Base-by-base conservation (phyloP, 1,140 invertebrate genomes). In the Drosophila dunni region DNA sequence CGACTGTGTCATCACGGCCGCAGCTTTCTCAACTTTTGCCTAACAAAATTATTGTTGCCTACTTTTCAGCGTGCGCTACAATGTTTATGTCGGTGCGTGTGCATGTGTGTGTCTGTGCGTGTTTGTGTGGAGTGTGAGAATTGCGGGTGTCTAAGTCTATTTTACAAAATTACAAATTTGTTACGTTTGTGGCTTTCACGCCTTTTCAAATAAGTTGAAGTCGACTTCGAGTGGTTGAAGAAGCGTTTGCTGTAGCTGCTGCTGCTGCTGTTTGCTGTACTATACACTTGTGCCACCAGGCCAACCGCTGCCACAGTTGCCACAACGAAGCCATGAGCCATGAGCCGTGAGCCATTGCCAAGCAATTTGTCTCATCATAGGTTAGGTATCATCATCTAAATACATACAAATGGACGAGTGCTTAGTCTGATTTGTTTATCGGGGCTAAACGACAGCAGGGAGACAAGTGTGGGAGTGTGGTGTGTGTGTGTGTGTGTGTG, bases 161-260 rank as follows among this genome's bases (percentile, higher is more conserved):
- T 88, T 89, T 70, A 78, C 63, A 88, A 88, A 83, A 80, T 88
- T 88, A 86, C 82, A 69, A 86, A 88, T 88, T 88, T 83, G 83
- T 88, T 88, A 83, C 83, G 83, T 88, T 83, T 88, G 83, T 50
- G 83, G 83, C 79, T 79, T 86, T 83, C 72, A 88, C 83, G 83
- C 83, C 79, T 88, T 78, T 76, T 34, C 79, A 44, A 75, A 50
- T 83, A 83, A 88, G 67, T 79, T 74, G 53, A 54, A 48, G 36
- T 53, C 34, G 50, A 65, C 38, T 33, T 53, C 20, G 50, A 65
- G 50, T 33, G 61, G 34, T 63, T 63, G 51, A 51, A 42, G 51
- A 51, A 42, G 62, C 50, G 4, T 8, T 56, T 9, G 50, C 50
- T 34, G 50, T 54, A 11, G 17, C 33, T 44, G 40, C 40, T 1